phyloP scores from a whole-genome alignment of 2,797 vertebrate genomes.

The Tokudaia muenninki region DNA sequence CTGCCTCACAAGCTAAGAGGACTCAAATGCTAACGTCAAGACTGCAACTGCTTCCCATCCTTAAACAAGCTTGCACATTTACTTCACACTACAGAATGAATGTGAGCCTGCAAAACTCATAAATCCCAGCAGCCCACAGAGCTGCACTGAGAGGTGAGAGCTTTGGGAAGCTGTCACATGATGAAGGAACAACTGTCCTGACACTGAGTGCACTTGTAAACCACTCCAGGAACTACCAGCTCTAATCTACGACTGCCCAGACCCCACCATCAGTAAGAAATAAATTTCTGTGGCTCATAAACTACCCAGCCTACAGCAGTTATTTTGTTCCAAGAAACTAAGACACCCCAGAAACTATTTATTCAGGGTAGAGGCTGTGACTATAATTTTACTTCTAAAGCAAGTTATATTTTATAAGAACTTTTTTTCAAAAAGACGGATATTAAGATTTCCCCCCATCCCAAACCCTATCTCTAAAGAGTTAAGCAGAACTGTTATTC shows the following conservation, averaged over 20 bases:
- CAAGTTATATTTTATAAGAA: not conserved
- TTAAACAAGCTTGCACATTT: slow-evolving; percentile 25
- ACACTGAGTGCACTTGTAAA: not conserved
- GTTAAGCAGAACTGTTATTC: slow-evolving; percentile 25
- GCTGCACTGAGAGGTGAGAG: not conserved
- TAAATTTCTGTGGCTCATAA: not conserved
- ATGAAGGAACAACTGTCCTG: not conserved
- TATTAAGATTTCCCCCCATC: not conserved
- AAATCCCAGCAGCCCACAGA: not conserved
- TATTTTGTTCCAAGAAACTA: not conserved
- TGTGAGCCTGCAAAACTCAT: not conserved
- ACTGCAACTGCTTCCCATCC: not conserved
- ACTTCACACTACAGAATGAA: not conserved
- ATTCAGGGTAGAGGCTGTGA: slow-evolving; percentile 14
- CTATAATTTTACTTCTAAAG: slow-evolving; percentile 8
- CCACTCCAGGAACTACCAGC: not conserved
- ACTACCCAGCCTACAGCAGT: not conserved
- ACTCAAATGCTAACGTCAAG: not conserved
- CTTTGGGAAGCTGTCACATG: not conserved
- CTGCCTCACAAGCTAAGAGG: not conserved
- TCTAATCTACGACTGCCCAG: not conserved
- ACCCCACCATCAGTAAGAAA: not conserved
- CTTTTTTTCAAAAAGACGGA: not conserved
- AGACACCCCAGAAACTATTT: slow-evolving; percentile 3
- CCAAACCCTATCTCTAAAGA: not conserved